Conservation (phyloP, 2,888 invertebrate genomes). For the Rhimphoctona megacephalus region DNA sequence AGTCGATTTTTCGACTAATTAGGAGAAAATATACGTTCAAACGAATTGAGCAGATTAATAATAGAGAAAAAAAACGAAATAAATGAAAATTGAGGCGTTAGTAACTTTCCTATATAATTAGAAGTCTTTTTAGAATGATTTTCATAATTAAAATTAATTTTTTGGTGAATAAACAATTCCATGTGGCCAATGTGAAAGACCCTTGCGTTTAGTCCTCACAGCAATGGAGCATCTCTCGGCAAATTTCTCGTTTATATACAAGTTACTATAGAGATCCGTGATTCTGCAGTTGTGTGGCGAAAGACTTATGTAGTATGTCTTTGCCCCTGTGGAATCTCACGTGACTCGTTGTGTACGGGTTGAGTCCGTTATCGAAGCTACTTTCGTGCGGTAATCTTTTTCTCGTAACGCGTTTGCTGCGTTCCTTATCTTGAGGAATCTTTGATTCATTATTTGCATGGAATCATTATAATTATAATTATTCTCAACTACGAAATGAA, state of each 20-base stretch:
- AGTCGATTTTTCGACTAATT: background rate
- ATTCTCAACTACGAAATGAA: background rate
- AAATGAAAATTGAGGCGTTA: background rate
- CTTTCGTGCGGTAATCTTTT: constrained; percentile 60
- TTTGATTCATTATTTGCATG: constrained; percentile 28
- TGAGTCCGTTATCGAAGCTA: constrained; percentile 67
- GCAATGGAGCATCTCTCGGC: constrained; percentile 48
- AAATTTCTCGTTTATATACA: constrained; percentile 45
- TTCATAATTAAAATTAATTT: background rate
- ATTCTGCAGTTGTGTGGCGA: constrained; percentile 25
- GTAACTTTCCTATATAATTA: background rate
- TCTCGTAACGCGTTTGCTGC: constrained; percentile 45
- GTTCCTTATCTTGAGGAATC: constrained; percentile 37
- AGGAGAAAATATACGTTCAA: background rate
- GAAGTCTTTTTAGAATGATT: background rate
- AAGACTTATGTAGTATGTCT: constrained; percentile 39
- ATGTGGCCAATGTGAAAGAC: constrained; percentile 29
- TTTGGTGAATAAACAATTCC: background rate
- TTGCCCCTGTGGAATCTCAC: constrained; percentile 67
- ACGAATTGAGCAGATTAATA: background rate
- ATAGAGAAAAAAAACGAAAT: background rate
- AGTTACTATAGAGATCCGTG: background rate
- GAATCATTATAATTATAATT: background rate
- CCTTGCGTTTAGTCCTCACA: constrained; percentile 25
- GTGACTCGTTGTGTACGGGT: constrained; percentile 59